Evolutionary conservation across 1,140 invertebrate genomes (phyloP).

Genomic region (Sesamia nonagrioides): DNA sequence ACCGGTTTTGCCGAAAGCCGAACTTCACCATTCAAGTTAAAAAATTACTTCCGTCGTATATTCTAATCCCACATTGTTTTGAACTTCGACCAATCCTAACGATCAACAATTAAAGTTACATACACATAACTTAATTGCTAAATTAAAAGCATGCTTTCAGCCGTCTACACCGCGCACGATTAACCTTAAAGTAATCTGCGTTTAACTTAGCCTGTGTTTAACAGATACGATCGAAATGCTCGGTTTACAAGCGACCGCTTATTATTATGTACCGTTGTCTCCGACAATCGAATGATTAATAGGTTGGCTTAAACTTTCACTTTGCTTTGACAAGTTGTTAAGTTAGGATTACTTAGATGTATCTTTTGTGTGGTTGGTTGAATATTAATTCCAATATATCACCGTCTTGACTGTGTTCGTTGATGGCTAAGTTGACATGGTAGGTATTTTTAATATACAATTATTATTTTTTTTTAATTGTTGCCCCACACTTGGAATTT

Average conservation of each 20-base stretch:
- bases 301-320: slow-evolving; percentile 13
- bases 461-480: too few relatives aligned
- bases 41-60: background rate
- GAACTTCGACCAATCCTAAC: background rate
- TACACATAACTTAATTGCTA: slow-evolving; percentile 5
- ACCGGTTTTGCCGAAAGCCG: too few relatives aligned
- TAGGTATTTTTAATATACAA: too few relatives aligned
- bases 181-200: background rate
- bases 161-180: background rate
- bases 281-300: slow-evolving; percentile 28
- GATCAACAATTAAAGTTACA: slow-evolving; percentile 3
- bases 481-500: too few relatives aligned
- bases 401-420: background rate
- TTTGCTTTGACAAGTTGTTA: slow-evolving; percentile 22
- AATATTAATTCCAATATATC: background rate
- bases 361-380: background rate
- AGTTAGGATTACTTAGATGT: slow-evolving; percentile 16
- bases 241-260: slow-evolving; percentile 8
- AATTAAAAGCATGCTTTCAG: background rate
- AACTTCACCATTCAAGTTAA: background rate
- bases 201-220: slow-evolving; percentile 22
- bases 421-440: background rate
- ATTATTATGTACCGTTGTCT: slow-evolving; percentile 12
- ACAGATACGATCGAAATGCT: slow-evolving; percentile 22
- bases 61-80: background rate